Base-by-base conservation (phyloP, 2,888 invertebrate species). In the Scaptomyza tumidula region DNA sequence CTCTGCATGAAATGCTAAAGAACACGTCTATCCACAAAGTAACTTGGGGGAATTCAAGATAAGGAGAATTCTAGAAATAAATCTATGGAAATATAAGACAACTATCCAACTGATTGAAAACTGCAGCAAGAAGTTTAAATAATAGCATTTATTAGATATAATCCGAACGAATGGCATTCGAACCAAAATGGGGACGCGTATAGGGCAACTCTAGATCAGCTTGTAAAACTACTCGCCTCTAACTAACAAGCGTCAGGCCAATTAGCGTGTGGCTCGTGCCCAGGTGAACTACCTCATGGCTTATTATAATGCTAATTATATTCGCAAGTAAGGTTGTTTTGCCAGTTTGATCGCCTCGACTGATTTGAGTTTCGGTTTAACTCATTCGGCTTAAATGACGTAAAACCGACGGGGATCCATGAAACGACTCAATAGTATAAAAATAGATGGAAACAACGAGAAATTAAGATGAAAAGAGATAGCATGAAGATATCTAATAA, bases 221-320 rank as follows among this genome's bases (percentile, higher is more conserved):
- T 24, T 3, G 46, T 35, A 55, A 54, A 41, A 41, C 16, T 39
- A 57, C 71, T 43, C 59, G 55, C 46, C 43, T 48, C 35, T 11
- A 63, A 72, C 58, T 55, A 61, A 31, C 66, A 60, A 57, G 62
- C 48, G 43, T 44, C 29, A 64, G 46, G 48, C 56, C 72, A 67
- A 72, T 75, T 80, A 75, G 58, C 78, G 64, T 63, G 54, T 83
- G 81, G 84, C 82, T 83, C 82, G 82, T 83, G 86, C 86, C 80
- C 81, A 76, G 82, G 82, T 86, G 80, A 83, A 83, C 79, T 78
- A 85, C 83, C 86, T 83, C 73, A 66, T 46, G 44, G 63, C 59
- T 80, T 49, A 86, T 86, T 78, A 71, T 73, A 76, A 80, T 83
- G 84, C 76, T 75, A 82, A 82, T 82, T 78, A 80, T 86, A 66